Conservation (phyloP, 2,113 vertebrate species). For the Anguilla rostrata region DNA sequence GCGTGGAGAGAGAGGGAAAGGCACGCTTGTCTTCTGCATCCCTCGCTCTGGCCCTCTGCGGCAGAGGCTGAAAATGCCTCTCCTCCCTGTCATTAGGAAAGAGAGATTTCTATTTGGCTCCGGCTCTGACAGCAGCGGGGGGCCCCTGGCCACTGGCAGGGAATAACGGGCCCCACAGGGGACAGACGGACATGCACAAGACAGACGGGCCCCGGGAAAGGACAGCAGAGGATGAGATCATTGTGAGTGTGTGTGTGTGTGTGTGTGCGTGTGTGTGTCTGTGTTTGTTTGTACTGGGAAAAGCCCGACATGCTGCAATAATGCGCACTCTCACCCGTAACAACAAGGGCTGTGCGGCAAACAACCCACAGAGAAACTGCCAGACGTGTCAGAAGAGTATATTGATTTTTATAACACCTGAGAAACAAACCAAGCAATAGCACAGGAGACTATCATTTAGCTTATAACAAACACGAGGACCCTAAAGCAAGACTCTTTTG, state of each 20-base stretch:
- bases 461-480: not conserved
- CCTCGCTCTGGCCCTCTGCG: not conserved
- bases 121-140: conserved; percentile 27
- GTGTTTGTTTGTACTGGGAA: not conserved
- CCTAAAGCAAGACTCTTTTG: not conserved
- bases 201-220: conserved; percentile 18
- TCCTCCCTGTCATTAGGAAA: conserved; percentile 6
- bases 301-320: not conserved
- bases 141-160: conserved; percentile 55
- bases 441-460: not conserved
- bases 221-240: conserved; percentile 46
- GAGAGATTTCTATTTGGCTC: conserved; percentile 13
- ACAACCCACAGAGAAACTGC: not conserved
- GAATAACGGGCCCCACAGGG: conserved; percentile 36
- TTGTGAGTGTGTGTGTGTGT: not conserved
- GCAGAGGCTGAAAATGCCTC: conserved; percentile 4
- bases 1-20: not conserved
- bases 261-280: no score
- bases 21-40: not conserved
- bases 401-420: not conserved
- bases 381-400: not conserved
- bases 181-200: not conserved
- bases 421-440: conserved; percentile 1
- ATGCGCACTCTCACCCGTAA: not conserved
- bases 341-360: not conserved